Percentiles rank a stretch among this genome's conserved stretches.
Evolutionary conservation across 2,888 invertebrate genomes (phyloP).

Genomic region (Caenorhabditis sp.): DNA sequence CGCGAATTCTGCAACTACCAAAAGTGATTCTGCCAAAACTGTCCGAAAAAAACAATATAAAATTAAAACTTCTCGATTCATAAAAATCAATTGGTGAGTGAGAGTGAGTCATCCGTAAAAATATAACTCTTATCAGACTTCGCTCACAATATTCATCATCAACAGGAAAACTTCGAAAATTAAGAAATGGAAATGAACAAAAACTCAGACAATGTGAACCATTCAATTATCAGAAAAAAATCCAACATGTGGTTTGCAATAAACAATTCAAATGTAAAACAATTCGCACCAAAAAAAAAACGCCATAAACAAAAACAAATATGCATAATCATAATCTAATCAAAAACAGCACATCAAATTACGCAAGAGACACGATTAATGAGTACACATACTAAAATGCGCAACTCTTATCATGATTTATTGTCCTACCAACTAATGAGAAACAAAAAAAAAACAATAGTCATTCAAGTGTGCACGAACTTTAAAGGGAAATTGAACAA

Average conservation of each 20-base stretch:
- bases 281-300: not conserved
- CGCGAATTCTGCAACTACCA: no score
- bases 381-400: constrained; percentile 9
- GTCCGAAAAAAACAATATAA: no score
- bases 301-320: not conserved
- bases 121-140: no score
- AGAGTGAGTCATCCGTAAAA: no score
- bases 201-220: no score
- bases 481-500: not conserved
- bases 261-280: not conserved
- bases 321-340: constrained; percentile 21
- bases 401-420: constrained; percentile 41
- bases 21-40: no score
- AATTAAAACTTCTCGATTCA: no score
- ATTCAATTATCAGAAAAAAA: no score
- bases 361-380: constrained; percentile 25
- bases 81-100: no score
- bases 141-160: no score
- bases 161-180: no score
- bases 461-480: not conserved
- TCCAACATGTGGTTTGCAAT: not conserved
- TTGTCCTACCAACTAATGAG: not conserved
- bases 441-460: not conserved
- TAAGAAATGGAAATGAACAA: no score
- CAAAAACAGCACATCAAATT: constrained; percentile 8